Base-by-base conservation (phyloP, 2,113 vertebrate species). In the Jacana jacana region DNA sequence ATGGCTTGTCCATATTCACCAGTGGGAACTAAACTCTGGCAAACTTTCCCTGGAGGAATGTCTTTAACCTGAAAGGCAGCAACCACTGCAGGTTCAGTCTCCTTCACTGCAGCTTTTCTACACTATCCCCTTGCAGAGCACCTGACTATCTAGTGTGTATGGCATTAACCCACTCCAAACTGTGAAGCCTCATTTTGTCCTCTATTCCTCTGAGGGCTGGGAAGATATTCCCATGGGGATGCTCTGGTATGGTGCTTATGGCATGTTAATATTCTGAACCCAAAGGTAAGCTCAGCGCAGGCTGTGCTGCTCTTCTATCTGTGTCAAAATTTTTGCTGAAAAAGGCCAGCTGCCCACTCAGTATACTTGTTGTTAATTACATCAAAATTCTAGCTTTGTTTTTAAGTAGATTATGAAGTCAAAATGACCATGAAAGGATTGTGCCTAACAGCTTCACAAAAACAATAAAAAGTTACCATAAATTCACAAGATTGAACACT, bases 101-200 rank as follows among this genome's bases (percentile, higher is more conserved):
- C 8, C 42, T 88, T 83, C 65, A 35, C 19, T 39, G 44, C 11
- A 15, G 19, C 15, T 5, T 82, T 64, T 48, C 22, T 44, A 16
- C 0, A 0, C 6, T 39, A 4, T 24, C 2, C 14, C 17, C 17
- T 54, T 71, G 33, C 27, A 76, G 48, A 79, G 4, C 2, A 1
- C 28, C 4, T 0, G 2, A 18, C 19, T 17, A 5, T 4, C 17
- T 17, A 5, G 8, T 1, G 0, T 3, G 17, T 8, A 3, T 33
- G 31, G 5, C 48, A 71, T 25, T 28, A 70, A 64, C 5, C 11
- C 17, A 5, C 17, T 51, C 35, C 35, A 39, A 46, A 55, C 2
- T 6, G 10, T 20, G 33, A 27, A 55, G 9, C n/a, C n/a, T n/a
- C 13, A 63, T 61, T 76, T 42, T 68, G 35, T 49, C 11, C 8